Base-by-base conservation (phyloP, 2,797 vertebrate species). In the Hapalemur alaotrensis region DNA sequence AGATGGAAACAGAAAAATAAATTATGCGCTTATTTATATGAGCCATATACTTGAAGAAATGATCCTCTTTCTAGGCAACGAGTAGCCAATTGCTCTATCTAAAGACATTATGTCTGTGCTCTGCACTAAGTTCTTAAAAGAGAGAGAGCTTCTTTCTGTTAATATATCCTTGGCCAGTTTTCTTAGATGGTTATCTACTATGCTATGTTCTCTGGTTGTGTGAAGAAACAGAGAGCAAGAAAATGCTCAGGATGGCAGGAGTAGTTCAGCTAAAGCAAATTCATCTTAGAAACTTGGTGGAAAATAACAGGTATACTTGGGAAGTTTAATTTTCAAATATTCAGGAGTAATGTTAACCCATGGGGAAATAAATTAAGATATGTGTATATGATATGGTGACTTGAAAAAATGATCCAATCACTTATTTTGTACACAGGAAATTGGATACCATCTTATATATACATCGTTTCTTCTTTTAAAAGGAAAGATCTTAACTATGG, bases 311-410 rank as follows among this genome's bases (percentile, higher is more conserved):
- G 17, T 35, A 1, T 11, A 61, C 15, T 57, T 38, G 23, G 10
- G 22, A 88, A 88, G 50, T 75, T 92, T 8, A 30, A 14, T 70
- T 91, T 95, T 93, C 57, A 91, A 91, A 70, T 88, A 94, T 28
- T 76, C 20, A 76, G 32, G 32, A 92, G 18, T 61, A 91, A 79
- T 15, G 15, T 4, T 85, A 93, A 48, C 91, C 13, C 5, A 32
- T 22, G 28, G 25, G 28, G 25, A 67, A 78, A 63, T 79, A 7
- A 89, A 23, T 9, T 69, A 70, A 30, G 22, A 76, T 43, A 57
- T 18, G 85, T 18, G 12, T 52, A 61, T 72, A 32, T 59, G 73
- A 50, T 30, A 65, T 32, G 59, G 9, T 79, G 15, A 67, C 4
- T 69, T 59, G 17, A 89, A 80, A 85, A 79, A 59, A 73, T 92